Conservation (phyloP, 2,113 vertebrate species). For the Cyprinodon brontotheroides region DNA sequence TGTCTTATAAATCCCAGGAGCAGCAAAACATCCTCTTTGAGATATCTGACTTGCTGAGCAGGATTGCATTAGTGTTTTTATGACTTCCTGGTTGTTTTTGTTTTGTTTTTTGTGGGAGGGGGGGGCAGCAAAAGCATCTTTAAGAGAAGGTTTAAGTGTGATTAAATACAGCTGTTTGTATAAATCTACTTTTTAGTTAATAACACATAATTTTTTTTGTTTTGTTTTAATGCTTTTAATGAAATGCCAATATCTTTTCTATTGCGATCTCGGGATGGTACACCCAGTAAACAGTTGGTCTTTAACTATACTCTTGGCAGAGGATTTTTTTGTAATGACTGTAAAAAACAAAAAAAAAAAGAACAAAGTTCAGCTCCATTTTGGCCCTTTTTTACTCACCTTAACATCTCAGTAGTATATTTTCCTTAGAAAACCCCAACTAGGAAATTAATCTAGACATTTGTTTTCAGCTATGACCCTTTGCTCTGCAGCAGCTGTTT, state of each 20-base stretch:
- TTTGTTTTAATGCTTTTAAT: not conserved
- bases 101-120: not conserved
- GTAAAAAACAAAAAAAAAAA: not conserved
- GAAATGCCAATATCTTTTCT: not conserved
- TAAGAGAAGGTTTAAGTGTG: not conserved
- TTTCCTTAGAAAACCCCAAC: not conserved
- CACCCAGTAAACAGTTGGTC: not conserved
- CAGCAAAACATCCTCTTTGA: not conserved
- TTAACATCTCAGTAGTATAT: not conserved
- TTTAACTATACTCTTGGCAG: not conserved
- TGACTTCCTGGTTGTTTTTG: constrained; percentile 39
- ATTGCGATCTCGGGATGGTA: not conserved
- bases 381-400: constrained; percentile 7
- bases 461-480: constrained; percentile 44
- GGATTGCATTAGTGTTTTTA: constrained; percentile 7
- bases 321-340: not conserved
- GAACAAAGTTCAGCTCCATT: not conserved
- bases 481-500: constrained; percentile 54
- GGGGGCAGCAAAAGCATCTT: not conserved
- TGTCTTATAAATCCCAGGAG: not conserved
- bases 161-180: not conserved
- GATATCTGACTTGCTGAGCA: not conserved
- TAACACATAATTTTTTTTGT: not conserved
- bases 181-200: not conserved
- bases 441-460: constrained; percentile 44